Evolutionary conservation across 2,113 vertebrate genomes (phyloP), one percentile per base, ranked within the genome.

Genomic region (Phalacrocorax carbo): DNA sequence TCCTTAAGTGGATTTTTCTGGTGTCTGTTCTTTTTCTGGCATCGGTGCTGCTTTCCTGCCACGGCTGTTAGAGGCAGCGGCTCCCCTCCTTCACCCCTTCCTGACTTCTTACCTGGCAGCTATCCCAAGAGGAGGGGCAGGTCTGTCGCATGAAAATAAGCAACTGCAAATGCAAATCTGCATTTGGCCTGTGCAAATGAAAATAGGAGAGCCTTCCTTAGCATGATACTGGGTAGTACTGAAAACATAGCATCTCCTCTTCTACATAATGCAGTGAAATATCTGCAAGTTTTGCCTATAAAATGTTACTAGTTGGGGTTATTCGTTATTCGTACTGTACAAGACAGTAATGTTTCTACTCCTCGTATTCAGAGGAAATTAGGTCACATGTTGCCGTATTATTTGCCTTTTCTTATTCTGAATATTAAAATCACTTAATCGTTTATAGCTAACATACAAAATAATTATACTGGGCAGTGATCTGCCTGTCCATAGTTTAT

Each of bases 81-180:
- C 52, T 48, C 61, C 54, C 64, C 62, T 57, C 75, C 36, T 48
- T 20, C 68, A 8, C 34, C 83, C 51, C 48, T 42, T 11, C 55
- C 68, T 8, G 26, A 5, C 81, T 26, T 22, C 18, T 20, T 16
- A 13, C 71, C 80, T 52, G 82, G 85, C 86, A 73, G 82, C 58
- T 1, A 44, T 84, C 48, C 89, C 66, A 11, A 4, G 66, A 44
- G 52, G 34, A 84, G 84, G 61, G 70, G 65, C 57, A 36, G 91
- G 10, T 21, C 58, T 32, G 25, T 8, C 3, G 0, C 87, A 93
- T 61, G 93, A 20, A 78, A 94, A 93, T 17, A 23, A 83, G 64
- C 79, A 88, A 42, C 79, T 86, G 82, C 82, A 78, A 55, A 84
- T 86, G 94, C 94, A 96, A 73, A 94, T 83, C 34, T 18, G 46